Evolutionary conservation across 2,888 invertebrate genomes (phyloP).

Genomic region (Norana najaformis): DNA sequence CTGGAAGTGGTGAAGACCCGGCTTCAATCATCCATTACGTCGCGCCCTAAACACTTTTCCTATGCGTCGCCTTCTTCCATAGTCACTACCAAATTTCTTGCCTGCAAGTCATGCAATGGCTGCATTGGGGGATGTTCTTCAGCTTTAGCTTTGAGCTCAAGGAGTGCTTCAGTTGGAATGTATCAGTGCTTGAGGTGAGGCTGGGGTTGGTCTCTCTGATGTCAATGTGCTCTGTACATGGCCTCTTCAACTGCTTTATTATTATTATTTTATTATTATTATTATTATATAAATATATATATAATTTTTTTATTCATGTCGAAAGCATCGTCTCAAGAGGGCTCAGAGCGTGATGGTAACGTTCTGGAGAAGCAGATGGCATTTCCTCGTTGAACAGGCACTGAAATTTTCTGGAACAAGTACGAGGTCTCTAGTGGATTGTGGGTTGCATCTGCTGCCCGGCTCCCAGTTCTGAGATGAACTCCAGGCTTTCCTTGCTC

Average conservation of each 20-base stretch:
- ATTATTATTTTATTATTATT: background rate
- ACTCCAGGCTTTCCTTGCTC: no score
- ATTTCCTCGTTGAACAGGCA: no score
- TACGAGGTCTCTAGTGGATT: no score
- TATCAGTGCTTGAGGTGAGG: background rate
- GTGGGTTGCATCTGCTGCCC: no score
- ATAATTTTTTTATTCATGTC: no score
- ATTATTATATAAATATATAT: no score
- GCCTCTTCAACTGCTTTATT: background rate
- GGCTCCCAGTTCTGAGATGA: no score
- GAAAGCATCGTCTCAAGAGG: no score
- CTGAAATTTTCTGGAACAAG: no score
- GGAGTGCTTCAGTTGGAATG: background rate
- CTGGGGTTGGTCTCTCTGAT: background rate
- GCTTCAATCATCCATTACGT: slow-evolving; percentile 84
- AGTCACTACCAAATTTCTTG: background rate
- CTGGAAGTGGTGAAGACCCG: slow-evolving; percentile 96
- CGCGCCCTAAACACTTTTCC: background rate
- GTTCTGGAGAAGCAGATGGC: no score
- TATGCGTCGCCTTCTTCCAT: background rate
- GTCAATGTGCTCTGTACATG: no score
- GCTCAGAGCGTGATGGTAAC: no score
- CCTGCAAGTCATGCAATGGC: background rate
- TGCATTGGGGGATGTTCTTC: background rate
- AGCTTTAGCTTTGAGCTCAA: background rate